phyloP scores from a whole-genome alignment of 2,888 invertebrate genomes.

The Leptinotarsa tumamoca region DNA sequence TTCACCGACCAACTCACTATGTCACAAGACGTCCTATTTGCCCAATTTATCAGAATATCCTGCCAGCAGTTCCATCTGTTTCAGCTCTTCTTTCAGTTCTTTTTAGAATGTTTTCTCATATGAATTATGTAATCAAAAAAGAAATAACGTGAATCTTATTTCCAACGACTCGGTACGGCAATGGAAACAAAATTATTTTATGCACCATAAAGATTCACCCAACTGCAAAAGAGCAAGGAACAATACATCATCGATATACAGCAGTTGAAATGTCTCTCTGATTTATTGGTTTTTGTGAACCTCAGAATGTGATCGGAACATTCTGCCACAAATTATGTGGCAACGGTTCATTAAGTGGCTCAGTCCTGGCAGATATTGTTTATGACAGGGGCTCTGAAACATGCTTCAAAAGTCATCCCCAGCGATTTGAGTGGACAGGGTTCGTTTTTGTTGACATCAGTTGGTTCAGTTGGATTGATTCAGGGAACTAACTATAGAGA shows the following conservation, averaged over 20 bases:
- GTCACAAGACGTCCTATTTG: too few relatives aligned
- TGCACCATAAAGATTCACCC: not conserved
- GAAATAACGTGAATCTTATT: too few relatives aligned
- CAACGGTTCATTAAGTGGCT: not conserved
- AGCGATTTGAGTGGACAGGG: not conserved
- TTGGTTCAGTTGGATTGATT: not conserved
- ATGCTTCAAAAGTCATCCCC: not conserved
- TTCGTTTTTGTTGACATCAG: not conserved
- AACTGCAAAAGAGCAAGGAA: not conserved
- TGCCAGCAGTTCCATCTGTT: too few relatives aligned
- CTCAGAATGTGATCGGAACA: not conserved
- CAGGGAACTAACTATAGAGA: too few relatives aligned
- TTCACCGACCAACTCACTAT: too few relatives aligned
- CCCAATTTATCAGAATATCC: too few relatives aligned
- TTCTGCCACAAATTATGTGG: conserved; percentile 10
- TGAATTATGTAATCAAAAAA: too few relatives aligned
- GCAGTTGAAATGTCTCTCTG: not conserved
- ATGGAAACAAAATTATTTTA: not conserved
- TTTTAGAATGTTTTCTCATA: too few relatives aligned
- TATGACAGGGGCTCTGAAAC: not conserved
- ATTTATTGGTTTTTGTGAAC: not conserved
- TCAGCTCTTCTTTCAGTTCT: too few relatives aligned
- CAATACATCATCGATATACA: not conserved
- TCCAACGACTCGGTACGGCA: not conserved
- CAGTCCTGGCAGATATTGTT: not conserved